These are phyloP conservation scores for Chanos chanos DNA, from an alignment of 2,797 vertebrate genomes.

Conservation along the genomic window DNA sequence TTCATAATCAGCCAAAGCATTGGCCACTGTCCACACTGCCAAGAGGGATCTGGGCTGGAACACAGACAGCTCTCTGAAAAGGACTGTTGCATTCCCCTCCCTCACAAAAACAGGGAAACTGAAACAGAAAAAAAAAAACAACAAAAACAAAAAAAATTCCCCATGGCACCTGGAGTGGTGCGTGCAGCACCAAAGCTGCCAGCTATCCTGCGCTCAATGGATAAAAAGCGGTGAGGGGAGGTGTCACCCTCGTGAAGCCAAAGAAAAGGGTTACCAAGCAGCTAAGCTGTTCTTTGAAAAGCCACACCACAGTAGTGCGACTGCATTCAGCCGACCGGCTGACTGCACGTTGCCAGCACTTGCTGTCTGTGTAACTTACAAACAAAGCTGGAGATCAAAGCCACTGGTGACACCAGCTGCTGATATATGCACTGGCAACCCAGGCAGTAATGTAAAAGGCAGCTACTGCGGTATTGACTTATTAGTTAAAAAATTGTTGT, in stretches of 20 bases:
- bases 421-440: not conserved
- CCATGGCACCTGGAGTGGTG: constrained; percentile 27
- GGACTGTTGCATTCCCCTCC: not conserved
- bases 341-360: not conserved
- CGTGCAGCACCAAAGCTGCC: constrained; percentile 19
- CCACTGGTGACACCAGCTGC: not conserved
- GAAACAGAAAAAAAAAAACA: constrained; percentile 3
- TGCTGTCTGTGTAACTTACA: constrained; percentile 10
- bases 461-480: not conserved
- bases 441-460: not conserved
- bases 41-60: constrained; percentile 25
- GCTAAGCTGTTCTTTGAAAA: constrained; percentile 35
- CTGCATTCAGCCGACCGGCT: constrained; percentile 9
- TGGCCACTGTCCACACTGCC: constrained; percentile 22
- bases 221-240: not conserved
- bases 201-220: constrained; percentile 39
- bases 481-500: not conserved
- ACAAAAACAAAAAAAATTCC: constrained; percentile 51
- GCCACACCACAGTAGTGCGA: constrained; percentile 29
- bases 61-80: constrained; percentile 24
- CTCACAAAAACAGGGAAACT: no score
- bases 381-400: constrained; percentile 27
- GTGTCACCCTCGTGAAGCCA: constrained; percentile 31
- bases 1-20: constrained; percentile 18
- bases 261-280: constrained; percentile 43